phyloP scores from a whole-genome alignment of 2,888 invertebrate species.

The Calliphora vomitoria region DNA sequence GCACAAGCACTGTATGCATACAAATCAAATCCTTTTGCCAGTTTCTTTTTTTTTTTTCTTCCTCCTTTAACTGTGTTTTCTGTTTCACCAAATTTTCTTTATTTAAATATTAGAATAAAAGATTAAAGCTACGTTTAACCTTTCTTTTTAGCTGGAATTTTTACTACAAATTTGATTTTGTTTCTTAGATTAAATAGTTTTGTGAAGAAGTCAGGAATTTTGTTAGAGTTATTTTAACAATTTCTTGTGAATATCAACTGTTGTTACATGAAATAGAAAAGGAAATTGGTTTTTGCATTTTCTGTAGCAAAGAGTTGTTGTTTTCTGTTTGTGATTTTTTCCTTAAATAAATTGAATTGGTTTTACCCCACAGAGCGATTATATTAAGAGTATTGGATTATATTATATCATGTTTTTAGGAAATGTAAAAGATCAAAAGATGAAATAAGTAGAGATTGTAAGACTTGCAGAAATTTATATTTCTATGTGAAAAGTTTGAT shows the following conservation, averaged over 20 bases:
- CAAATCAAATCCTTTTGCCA: constrained; percentile 27
- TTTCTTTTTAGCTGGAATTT: neutral
- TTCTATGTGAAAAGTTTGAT: no score
- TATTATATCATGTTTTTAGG: neutral
- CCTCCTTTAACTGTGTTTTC: neutral
- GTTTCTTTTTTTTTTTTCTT: neutral
- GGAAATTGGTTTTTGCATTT: constrained; percentile 12
- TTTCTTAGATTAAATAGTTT: constrained; percentile 8
- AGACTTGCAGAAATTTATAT: no score
- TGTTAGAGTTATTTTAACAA: constrained; percentile 4
- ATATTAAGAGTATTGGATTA: neutral
- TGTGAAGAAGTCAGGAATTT: neutral
- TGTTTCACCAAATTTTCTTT: constrained; percentile 15
- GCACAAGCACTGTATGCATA: constrained; percentile 1
- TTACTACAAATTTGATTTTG: constrained; percentile 28
- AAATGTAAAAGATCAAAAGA: neutral
- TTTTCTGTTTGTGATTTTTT: constrained; percentile 7
- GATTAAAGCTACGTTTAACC: constrained; percentile 25
- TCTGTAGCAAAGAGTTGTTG: neutral
- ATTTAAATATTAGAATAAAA: constrained; percentile 2
- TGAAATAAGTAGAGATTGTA: neutral
- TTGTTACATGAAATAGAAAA: neutral
- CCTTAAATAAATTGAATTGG: constrained; percentile 12
- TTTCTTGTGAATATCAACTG: neutral
- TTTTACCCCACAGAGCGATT: neutral